Evolutionary conservation across 2,797 vertebrate species (phyloP), one percentile per base, ranked within the genome.

Genomic region (Artibeus jamaicensis): DNA sequence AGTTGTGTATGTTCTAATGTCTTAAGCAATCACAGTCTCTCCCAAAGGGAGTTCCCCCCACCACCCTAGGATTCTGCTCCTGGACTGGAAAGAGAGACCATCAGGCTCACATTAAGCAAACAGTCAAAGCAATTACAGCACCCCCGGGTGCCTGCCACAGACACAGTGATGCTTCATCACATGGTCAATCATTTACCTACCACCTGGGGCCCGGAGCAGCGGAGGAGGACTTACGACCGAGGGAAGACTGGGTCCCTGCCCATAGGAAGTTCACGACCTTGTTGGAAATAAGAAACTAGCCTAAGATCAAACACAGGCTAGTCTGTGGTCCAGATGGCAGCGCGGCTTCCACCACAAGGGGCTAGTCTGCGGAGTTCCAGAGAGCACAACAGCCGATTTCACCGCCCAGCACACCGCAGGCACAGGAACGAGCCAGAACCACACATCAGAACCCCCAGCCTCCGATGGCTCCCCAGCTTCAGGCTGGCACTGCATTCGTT

Each of bases 1-100:
- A 34, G 42, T 68, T 53, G 19, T 44, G 1, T 39, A 71, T 9
- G 6, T 67, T 77, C 65, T 3, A 24, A 6, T n/a, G 46, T 67
- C 71, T 89, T 67, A 85, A 85, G 82, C 86, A 82, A 82, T 83
- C 73, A 44, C 24, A 74, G 26, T 55, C 39, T 96, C 78, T 81
- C 46, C 76, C 39, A 29, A 65, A 77, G 21, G 59, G 19, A 74
- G 16, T 15, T n/a, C n/a, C 5, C 37, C 68, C 34, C 42, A 42
- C 39, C 34, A 9, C 18, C 24, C 92, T 57, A 53, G 12, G 5
- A 46, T 65, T 76, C 59, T 77, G 24, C 10, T 85, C 81, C 76
- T 46, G 82, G 8, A 3, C 24, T 89, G 59, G 37, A 93, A 92
- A 88, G 42, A 92, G 21, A 96, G 22, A 46, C 22, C 48, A 65